A percentile compares a stretch with the other conserved stretches of the same genome.
phyloP scores from a whole-genome alignment of 2,888 invertebrate genomes.

The Gastracanthus pulcherrimus region DNA sequence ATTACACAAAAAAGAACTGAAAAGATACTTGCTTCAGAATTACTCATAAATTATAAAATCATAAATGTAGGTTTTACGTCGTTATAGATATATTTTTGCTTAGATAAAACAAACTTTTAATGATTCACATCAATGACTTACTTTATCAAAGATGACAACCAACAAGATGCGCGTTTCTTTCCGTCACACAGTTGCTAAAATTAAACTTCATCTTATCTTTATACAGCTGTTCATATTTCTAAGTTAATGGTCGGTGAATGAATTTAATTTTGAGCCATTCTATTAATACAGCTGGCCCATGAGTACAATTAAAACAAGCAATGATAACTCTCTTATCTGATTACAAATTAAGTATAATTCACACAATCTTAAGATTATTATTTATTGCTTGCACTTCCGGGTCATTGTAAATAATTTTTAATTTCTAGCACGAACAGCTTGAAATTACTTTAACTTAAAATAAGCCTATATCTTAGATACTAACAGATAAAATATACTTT shows the following conservation, averaged over 20 bases:
- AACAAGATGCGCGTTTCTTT: neutral
- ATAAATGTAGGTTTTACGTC: neutral
- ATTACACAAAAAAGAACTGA: neutral
- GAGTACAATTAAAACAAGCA: neutral
- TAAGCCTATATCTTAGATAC: no score
- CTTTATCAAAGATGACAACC: neutral
- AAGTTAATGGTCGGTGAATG: neutral
- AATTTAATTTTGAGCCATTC: neutral
- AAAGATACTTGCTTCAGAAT: neutral
- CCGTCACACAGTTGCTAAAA: neutral
- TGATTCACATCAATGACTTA: neutral
- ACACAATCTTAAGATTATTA: neutral
- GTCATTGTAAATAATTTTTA: neutral
- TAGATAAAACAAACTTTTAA: neutral
- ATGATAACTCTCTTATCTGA: neutral
- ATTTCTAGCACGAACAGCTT: neutral
- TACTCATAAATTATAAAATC: neutral
- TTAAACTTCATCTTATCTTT: neutral
- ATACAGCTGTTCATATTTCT: neutral
- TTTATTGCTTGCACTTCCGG: neutral
- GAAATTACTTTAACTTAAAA: no score
- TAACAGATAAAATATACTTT: no score
- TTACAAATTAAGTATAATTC: neutral
- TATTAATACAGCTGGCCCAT: neutral
- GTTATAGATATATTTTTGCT: neutral